phyloP scores from a whole-genome alignment of 1,140 invertebrate species.

The Venustaconcha ellipsiformis region DNA sequence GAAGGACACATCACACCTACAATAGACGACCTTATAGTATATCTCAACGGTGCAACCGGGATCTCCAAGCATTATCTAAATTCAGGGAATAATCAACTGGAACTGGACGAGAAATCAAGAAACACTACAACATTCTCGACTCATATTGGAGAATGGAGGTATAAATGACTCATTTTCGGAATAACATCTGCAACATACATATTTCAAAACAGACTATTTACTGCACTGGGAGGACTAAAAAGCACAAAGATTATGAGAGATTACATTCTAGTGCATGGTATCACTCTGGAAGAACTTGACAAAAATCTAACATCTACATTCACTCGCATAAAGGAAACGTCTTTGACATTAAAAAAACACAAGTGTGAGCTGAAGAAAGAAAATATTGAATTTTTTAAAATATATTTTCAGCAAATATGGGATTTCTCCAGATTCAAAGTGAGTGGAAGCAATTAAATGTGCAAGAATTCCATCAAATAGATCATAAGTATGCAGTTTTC shows the following conservation, averaged over 20 bases:
- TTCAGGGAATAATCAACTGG: conserved; percentile 40
- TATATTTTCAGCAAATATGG: too few species aligned
- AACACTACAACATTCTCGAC: too few species aligned
- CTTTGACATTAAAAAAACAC: conserved; percentile 26
- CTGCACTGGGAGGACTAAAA: conserved; percentile 16
- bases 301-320: too few species aligned
- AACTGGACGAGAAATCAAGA: conserved; percentile 25
- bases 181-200: conserved; percentile 36
- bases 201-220: conserved; percentile 35
- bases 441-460: neutral
- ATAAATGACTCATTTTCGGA: conserved; percentile 36
- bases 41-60: conserved; percentile 30
- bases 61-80: conserved; percentile 40
- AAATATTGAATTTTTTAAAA: neutral
- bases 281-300: too few species aligned
- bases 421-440: neutral
- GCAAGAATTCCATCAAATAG: too few species aligned
- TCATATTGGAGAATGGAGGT: conserved; percentile 8
- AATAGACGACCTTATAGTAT: conserved; percentile 27
- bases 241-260: conserved; percentile 35
- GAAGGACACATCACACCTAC: conserved; percentile 36
- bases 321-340: too few species aligned
- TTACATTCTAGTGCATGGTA: conserved; percentile 12
- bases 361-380: neutral
- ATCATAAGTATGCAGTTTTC: too few species aligned